Conservation (phyloP, 2,113 vertebrate species). For the Hemibagrus wyckioides region DNA sequence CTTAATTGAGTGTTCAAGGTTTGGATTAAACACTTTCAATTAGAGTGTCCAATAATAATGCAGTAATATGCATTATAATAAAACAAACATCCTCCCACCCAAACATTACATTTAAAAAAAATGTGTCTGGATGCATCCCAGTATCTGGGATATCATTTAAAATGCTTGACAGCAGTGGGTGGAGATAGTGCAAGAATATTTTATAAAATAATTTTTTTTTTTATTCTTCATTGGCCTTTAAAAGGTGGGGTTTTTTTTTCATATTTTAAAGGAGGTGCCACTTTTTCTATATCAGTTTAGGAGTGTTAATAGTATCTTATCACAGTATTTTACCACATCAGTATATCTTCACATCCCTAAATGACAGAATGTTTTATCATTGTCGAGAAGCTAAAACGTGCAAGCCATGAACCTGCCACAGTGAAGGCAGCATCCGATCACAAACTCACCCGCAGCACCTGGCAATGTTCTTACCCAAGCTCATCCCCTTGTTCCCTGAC, state of each 20-base stretch:
- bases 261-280: too few relatives aligned
- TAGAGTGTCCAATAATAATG: neutral
- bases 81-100: neutral
- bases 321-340: neutral
- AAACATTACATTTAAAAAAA: neutral
- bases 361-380: neutral
- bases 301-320: neutral
- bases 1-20: neutral
- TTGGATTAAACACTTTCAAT: neutral
- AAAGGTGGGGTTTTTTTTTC: neutral
- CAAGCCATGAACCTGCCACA: neutral
- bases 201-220: neutral
- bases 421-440: constrained; percentile 2
- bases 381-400: neutral
- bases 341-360: neutral
- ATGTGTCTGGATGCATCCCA: neutral
- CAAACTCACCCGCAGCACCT: constrained; percentile 30
- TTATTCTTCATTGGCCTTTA: too few relatives aligned
- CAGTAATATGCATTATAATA: neutral
- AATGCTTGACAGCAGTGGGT: neutral
- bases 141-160: neutral
- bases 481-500: constrained; percentile 30
- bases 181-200: neutral
- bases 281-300: neutral
- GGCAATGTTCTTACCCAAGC: constrained; percentile 2